These are phyloP conservation scores for Rhineura floridana DNA, from an alignment of 2,113 vertebrate species.

Conservation along the genomic window DNA sequence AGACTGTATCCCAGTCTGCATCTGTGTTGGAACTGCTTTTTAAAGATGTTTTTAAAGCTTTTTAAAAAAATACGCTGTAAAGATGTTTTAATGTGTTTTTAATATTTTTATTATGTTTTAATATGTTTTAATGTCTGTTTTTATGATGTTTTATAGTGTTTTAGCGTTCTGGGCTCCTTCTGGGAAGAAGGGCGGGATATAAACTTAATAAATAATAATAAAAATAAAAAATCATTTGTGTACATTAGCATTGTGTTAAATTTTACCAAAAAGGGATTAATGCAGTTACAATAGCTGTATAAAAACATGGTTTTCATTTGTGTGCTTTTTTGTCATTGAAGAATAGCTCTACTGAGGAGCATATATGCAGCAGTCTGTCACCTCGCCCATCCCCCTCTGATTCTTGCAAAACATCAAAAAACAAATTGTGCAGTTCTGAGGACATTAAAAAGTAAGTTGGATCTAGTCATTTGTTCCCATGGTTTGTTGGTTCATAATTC, in stretches of 20 bases:
- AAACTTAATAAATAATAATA: too few species aligned
- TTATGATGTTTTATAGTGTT: too few species aligned
- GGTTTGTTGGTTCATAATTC: background rate
- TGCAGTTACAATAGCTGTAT: background rate
- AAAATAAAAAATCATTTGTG: too few species aligned
- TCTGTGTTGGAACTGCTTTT: too few species aligned
- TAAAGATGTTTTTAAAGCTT: too few species aligned
- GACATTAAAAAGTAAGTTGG: conserved; percentile 86
- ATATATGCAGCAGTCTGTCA: background rate
- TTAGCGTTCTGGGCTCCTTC: too few species aligned
- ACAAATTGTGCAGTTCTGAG: conserved; percentile 70
- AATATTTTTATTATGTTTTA: too few species aligned
- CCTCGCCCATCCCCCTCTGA: conserved; percentile 48
- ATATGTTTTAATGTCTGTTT: too few species aligned
- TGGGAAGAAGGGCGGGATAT: too few species aligned
- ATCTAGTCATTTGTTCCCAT: background rate
- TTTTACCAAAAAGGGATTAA: background rate
- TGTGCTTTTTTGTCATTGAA: conserved; percentile 52
- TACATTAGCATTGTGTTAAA: background rate
- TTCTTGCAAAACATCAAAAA: conserved; percentile 70
- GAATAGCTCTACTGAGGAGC: conserved; percentile 63
- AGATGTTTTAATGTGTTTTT: too few species aligned
- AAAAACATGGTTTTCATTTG: conserved; percentile 20
- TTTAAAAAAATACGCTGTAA: too few species aligned
- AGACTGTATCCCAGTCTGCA: too few species aligned